Conservation (phyloP, 2,888 invertebrate species). For the Leucoma salicis region DNA sequence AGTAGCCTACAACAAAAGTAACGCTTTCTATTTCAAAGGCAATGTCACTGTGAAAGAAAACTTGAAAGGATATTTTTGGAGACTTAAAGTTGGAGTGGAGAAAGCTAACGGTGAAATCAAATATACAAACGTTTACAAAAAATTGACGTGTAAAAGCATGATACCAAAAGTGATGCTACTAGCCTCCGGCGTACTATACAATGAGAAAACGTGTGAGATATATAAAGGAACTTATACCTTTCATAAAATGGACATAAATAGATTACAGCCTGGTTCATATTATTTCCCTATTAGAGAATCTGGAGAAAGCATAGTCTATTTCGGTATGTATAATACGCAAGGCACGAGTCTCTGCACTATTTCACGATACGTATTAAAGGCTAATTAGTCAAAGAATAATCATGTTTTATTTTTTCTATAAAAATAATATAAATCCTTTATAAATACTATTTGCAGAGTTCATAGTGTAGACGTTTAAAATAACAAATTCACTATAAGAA, state of each 20-base stretch:
- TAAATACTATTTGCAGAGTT: too few relatives aligned
- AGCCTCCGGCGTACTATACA: conserved; percentile 28
- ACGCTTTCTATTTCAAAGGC: conserved; percentile 31
- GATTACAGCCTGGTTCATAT: conserved; percentile 33
- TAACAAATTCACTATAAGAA: too few relatives aligned
- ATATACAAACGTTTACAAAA: conserved; percentile 28
- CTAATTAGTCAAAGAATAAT: conserved; percentile 14
- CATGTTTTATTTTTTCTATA: too few relatives aligned
- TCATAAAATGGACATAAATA: conserved; percentile 33
- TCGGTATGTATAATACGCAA: conserved; percentile 24
- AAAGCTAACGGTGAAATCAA: conserved; percentile 19
- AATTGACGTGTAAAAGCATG: conserved; percentile 37
- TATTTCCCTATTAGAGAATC: conserved; percentile 37
- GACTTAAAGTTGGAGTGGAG: conserved; percentile 30
- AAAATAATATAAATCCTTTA: too few relatives aligned
- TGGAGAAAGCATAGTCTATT: conserved; percentile 32
- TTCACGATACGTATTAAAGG: conserved; percentile 19
- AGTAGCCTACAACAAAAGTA: conserved; percentile 27
- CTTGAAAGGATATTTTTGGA: conserved; percentile 29
- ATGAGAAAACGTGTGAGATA: conserved; percentile 34
- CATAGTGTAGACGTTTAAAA: too few relatives aligned
- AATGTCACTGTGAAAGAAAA: conserved; percentile 34
- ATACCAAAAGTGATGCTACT: conserved; percentile 30
- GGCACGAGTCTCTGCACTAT: conserved; percentile 29
- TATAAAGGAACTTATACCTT: conserved; percentile 37